Conservation (phyloP, 2,888 invertebrate species). For the Cryptops parisi region DNA sequence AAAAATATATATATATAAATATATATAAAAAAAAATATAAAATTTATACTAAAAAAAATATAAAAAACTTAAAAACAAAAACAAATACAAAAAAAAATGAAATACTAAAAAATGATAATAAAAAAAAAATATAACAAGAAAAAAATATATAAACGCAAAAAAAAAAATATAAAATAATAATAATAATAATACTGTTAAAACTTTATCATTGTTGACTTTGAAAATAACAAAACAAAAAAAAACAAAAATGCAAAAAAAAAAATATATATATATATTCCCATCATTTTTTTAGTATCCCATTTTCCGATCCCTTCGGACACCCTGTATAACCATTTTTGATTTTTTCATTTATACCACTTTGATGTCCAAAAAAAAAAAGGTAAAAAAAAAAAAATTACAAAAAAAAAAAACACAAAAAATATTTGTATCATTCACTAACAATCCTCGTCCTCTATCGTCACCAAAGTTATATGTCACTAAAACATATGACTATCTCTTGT, state of each 20-base stretch:
- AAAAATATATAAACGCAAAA: background rate
- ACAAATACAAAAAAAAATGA: background rate
- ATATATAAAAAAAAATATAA: too few relatives aligned
- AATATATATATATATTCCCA: background rate
- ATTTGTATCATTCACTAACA: background rate
- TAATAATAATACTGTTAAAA: too few relatives aligned
- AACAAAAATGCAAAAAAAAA: background rate
- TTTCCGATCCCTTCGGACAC: too few relatives aligned
- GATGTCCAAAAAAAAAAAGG: too few relatives aligned
- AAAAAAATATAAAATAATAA: background rate
- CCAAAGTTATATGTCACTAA: too few relatives aligned
- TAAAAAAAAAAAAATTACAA: background rate
- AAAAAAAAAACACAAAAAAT: background rate
- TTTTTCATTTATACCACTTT: too few relatives aligned
- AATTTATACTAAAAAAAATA: constrained; percentile 48
- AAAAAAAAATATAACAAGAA: background rate
- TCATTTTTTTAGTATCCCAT: too few relatives aligned
- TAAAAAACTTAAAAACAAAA: background rate
- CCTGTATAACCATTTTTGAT: too few relatives aligned
- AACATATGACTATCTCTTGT: too few relatives aligned
- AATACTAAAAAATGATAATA: constrained; percentile 1
- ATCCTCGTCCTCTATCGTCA: too few relatives aligned
- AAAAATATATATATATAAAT: too few relatives aligned
- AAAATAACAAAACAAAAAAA: background rate
- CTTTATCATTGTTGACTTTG: background rate